These are phyloP conservation scores for Mesorhabditis sp. DNA, from an alignment of 2,888 invertebrate genomes.

Conservation along the genomic window DNA sequence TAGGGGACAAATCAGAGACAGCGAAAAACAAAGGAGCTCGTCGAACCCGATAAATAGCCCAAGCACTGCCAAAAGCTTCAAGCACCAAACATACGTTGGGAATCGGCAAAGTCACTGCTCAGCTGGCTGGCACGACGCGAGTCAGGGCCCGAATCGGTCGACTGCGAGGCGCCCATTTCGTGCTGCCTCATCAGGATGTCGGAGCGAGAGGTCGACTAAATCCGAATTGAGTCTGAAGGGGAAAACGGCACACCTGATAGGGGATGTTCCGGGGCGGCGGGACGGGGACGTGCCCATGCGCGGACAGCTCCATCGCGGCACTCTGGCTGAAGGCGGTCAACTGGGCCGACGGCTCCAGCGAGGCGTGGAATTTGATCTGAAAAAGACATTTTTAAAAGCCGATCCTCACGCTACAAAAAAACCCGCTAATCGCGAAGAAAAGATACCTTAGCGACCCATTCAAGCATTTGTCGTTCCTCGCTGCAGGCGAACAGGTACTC, in stretches of 20 bases:
- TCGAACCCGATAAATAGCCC: no score
- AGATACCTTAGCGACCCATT: constrained; percentile 64
- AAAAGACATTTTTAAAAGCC: not conserved
- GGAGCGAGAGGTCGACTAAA: no score
- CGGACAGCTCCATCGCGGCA: no score
- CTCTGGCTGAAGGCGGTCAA: constrained; percentile 16
- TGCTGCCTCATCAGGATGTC: not conserved
- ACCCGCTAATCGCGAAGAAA: not conserved
- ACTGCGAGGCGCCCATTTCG: not conserved
- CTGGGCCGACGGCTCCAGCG: constrained; percentile 71
- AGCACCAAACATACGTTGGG: not conserved
- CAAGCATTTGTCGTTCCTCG: constrained; percentile 66
- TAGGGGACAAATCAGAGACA: no score
- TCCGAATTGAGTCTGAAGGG: not conserved
- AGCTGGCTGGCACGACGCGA: not conserved
- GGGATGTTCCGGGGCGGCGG: no score
- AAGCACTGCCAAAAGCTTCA: not conserved
- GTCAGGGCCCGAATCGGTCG: not conserved
- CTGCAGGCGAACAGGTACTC: constrained; percentile 84
- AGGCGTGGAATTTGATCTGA: constrained; percentile 83
- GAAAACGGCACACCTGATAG: not conserved
- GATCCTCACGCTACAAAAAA: no score
- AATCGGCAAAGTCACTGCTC: not conserved
- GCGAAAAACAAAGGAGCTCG: no score
- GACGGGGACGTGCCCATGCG: no score